Base-by-base conservation (phyloP, 1,140 invertebrate species). In the Sarcophaga bullata region DNA sequence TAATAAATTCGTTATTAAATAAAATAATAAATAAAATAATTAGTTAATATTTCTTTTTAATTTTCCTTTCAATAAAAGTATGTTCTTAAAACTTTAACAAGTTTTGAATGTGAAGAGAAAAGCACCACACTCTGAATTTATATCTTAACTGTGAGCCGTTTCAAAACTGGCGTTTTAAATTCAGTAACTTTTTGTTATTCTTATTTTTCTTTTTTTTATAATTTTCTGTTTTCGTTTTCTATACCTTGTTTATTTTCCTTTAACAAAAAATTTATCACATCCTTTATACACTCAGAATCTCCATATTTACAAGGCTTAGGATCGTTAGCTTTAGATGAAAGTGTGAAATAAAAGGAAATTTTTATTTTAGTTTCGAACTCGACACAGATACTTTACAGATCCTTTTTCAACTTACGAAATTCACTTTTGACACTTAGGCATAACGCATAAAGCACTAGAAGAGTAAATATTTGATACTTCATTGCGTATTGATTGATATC, bases 301-400 rank as follows among this genome's bases (percentile, higher is more conserved):
- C 84, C 87, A 82, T 85, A 83, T 80, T 85, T 86, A 81, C 87
- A 88, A 0, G 86, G 86, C 47, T 86, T 84, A 0, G 87, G 87
- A 82, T 88, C 85, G 5, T 84, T 81, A n/a, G 87, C 87, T 88
- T 10, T 17, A n/a, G 13, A 52, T 68, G 7, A 73, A 73, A 73
- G 1, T 25, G 19, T 25, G 19, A 25, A 9, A 25, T 72, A 54
- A 54, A 10, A 54, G 15, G 1, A 54, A 11, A 54, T n/a, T 62
- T 62, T 13, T 13, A 9, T 72, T 72, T 72, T 25, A 25, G 1
- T 72, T 25, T 72, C 19, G n/a, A 25, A 48, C 54, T 58, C n/a
- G 13, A 13, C n/a, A 15, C 54, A 58, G n/a, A 5, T 7, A 58
- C 15, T 58, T 58, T 4, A 7, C 15, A 13, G 54, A 58, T n/a